phyloP scores from a whole-genome alignment of 2,113 vertebrate genomes.

The Otolemur garnettii region DNA sequence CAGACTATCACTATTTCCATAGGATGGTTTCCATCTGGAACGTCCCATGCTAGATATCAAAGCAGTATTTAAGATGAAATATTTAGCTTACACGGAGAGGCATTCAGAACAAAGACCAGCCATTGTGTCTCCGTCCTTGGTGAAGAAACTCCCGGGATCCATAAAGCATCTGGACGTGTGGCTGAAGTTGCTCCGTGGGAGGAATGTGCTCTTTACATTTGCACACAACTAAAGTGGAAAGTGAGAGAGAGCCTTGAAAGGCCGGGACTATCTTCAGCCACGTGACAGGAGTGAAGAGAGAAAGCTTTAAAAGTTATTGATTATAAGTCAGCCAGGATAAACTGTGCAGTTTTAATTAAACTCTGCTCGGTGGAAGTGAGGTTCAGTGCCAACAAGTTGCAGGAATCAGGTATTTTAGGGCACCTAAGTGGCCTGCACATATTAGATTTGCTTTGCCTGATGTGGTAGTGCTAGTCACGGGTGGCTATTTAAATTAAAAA shows the following conservation, averaged over 20 bases:
- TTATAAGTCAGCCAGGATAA: slow-evolving; percentile 4
- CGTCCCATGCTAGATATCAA: background rate
- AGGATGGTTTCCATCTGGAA: slow-evolving; percentile 54
- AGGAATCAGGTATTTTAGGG: background rate
- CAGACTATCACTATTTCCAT: background rate
- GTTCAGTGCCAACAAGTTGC: background rate
- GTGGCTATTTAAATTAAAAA: background rate
- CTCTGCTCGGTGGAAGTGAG: background rate
- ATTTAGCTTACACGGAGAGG: slow-evolving; percentile 36
- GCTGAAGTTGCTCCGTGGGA: slow-evolving; percentile 39
- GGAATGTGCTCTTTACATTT: background rate
- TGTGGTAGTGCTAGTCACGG: background rate
- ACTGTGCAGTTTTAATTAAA: slow-evolving; percentile 41
- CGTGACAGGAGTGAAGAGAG: background rate
- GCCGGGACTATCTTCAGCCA: background rate
- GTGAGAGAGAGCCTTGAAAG: slow-evolving; percentile 33
- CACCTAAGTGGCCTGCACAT: background rate
- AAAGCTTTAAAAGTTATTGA: slow-evolving; percentile 34
- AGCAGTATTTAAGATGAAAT: slow-evolving; percentile 58
- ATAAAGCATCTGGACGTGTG: slow-evolving; percentile 35
- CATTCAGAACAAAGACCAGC: slow-evolving; percentile 61
- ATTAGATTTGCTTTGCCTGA: background rate
- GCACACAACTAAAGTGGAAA: slow-evolving; percentile 30
- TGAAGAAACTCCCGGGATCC: slow-evolving; percentile 56
- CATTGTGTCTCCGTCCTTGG: slow-evolving; percentile 34